Conservation (phyloP, 2,113 vertebrate genomes). For the Psittacula cyanocephala region DNA sequence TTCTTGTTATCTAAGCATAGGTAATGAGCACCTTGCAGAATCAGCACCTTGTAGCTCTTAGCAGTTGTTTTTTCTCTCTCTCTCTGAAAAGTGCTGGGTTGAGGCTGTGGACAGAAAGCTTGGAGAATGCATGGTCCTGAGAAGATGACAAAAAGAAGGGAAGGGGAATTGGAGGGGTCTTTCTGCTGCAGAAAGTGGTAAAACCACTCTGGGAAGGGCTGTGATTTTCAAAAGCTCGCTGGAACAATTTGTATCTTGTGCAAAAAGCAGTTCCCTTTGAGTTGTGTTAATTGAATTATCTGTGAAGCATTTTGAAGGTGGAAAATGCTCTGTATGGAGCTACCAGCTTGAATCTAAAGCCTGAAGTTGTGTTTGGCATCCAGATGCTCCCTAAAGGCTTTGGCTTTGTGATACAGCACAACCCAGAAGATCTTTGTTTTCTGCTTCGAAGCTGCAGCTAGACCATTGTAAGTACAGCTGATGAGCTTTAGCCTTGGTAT, state of each 20-base stretch:
- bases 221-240: neutral
- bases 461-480: neutral
- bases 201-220: neutral
- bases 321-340: neutral
- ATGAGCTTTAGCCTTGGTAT: neutral
- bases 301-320: neutral
- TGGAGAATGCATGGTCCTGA: fast-evolving
- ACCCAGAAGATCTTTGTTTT: neutral
- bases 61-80: neutral
- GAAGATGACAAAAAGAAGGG: neutral
- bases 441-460: neutral
- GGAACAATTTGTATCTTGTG: neutral
- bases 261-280: neutral
- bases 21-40: neutral
- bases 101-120: neutral
- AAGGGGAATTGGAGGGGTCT: neutral
- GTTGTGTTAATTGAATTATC: neutral
- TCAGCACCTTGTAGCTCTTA: neutral
- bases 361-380: neutral
- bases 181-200: neutral
- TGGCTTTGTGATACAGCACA: neutral
- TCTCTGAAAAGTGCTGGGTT: neutral
- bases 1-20: neutral
- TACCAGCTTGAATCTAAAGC: neutral
- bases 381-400: neutral